Conservation (phyloP, 2,797 vertebrate species). For the Sus cebifrons region DNA sequence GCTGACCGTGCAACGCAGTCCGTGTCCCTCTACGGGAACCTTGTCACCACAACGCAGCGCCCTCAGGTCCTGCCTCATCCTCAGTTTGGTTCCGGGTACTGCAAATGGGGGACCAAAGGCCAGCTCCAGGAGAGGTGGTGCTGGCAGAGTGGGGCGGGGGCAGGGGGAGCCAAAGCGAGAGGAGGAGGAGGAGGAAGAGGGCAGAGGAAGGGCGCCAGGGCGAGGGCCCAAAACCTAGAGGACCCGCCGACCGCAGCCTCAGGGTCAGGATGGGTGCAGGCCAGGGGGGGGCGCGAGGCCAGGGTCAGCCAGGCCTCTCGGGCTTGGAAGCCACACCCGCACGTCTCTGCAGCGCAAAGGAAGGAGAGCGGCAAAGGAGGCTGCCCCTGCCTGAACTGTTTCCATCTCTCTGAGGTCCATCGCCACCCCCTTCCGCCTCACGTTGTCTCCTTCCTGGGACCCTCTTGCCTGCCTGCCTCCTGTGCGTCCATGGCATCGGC, state of each 20-base stretch:
- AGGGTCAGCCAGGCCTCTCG: neutral
- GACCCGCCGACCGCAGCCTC: neutral
- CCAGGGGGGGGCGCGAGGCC: neutral
- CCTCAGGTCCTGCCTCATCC: neutral
- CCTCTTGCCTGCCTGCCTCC: neutral
- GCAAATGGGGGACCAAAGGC: neutral
- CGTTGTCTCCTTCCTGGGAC: neutral
- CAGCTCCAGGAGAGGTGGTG: neutral
- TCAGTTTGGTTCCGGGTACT: neutral
- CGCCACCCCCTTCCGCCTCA: neutral
- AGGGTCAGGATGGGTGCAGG: neutral
- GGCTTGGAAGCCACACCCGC: neutral
- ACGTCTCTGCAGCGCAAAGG: neutral
- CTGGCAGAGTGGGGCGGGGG: neutral
- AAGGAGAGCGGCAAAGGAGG: neutral
- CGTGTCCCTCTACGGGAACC: neutral
- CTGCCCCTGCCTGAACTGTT: neutral
- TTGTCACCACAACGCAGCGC: neutral
- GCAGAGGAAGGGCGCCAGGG: neutral
- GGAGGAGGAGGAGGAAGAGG: neutral
- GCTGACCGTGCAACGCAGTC: neutral
- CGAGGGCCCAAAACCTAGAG: neutral
- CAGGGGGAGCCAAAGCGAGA: neutral
- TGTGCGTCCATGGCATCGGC: neutral
- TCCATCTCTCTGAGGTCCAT: neutral